Conservation (phyloP, 2,113 vertebrate genomes). For the Zosterops lateralis region DNA sequence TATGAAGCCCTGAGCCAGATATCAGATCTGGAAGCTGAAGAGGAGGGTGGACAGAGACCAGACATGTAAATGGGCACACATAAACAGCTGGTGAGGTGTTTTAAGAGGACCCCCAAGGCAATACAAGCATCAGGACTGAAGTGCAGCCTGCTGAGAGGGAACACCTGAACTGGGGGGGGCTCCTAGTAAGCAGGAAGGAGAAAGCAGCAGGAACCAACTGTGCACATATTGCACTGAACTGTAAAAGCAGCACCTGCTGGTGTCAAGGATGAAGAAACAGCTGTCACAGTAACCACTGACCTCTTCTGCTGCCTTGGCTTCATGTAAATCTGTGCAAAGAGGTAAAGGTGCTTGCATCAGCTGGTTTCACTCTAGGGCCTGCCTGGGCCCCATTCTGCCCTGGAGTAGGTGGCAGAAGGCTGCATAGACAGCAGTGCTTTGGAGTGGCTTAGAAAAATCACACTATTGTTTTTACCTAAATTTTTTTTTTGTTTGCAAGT, state of each 20-base stretch:
- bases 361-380: neutral
- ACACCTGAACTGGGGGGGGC: neutral
- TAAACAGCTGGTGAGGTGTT: neutral
- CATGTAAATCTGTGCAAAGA: neutral
- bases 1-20: neutral
- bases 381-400: neutral
- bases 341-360: neutral
- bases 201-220: neutral
- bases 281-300: neutral
- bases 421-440: neutral
- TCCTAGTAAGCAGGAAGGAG: neutral
- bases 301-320: neutral
- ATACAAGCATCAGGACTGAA: neutral
- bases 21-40: neutral
- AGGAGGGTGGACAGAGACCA: neutral
- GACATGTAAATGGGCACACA: accelerated
- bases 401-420: neutral
- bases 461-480: neutral
- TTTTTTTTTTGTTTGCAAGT: neutral
- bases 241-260: neutral
- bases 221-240: neutral
- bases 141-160: neutral
- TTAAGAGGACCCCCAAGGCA: neutral
- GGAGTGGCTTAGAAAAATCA: neutral
- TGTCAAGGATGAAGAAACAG: neutral